Evolutionary conservation across 2,797 vertebrate genomes (phyloP).

Genomic region (Apodemus agrarius): DNA sequence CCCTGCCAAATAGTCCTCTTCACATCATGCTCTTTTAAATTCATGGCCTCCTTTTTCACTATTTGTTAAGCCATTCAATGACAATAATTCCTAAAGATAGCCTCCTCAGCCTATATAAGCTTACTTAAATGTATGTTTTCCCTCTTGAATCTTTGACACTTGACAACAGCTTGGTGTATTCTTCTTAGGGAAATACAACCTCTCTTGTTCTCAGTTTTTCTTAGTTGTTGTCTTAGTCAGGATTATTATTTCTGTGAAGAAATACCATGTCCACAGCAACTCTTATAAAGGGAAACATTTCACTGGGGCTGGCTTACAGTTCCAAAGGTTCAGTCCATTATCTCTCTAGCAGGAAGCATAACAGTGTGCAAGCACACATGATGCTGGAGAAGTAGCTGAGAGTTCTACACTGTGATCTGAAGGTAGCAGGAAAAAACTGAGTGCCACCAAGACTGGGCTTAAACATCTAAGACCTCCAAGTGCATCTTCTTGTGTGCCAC

Average conservation of each 20-base stretch:
- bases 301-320: not conserved
- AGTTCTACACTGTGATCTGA: not conserved
- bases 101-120: not conserved
- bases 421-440: not conserved
- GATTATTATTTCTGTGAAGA: not conserved
- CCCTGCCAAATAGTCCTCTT: not conserved
- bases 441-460: not conserved
- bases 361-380: not conserved
- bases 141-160: too few species aligned
- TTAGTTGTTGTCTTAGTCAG: not conserved
- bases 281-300: not conserved
- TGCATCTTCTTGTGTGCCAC: not conserved
- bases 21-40: not conserved
- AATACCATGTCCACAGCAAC: not conserved
- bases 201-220: not conserved
- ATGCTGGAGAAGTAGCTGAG: not conserved
- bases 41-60: not conserved
- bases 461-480: not conserved
- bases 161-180: not conserved
- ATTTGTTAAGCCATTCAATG: not conserved
- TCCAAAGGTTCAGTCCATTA: not conserved
- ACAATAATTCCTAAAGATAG: not conserved
- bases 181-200: not conserved
- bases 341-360: not conserved
- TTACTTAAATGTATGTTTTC: not conserved